Evolutionary conservation across 2,797 vertebrate species (phyloP).

Genomic region (Girardinus metallicus): DNA sequence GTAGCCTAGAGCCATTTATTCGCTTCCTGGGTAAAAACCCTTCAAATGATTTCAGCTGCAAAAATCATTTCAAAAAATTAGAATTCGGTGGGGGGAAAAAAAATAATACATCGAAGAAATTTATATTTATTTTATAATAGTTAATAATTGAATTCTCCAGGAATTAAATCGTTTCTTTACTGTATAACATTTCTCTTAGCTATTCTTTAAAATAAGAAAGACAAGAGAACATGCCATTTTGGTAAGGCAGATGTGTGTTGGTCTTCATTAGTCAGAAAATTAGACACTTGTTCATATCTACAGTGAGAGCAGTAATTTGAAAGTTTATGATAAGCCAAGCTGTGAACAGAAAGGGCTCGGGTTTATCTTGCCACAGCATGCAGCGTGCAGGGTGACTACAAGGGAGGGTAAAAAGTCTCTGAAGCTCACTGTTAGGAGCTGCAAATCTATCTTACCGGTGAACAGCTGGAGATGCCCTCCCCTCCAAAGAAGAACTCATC

Average conservation of each 20-base stretch:
- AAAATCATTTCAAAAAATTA: too few species aligned
- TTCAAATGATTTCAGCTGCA: background rate
- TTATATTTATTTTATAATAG: too few species aligned
- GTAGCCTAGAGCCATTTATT: background rate
- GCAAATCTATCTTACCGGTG: conserved; percentile 85
- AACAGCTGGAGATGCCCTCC: conserved; percentile 93
- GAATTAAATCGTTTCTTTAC: background rate
- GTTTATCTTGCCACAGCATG: background rate
- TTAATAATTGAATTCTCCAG: background rate
- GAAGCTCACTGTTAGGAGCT: background rate
- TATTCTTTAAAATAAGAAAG: background rate
- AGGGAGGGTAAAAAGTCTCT: background rate
- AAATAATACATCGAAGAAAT: too few species aligned
- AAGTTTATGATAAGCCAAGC: background rate
- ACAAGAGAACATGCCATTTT: background rate
- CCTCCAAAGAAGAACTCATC: conserved; percentile 98
- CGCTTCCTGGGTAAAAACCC: background rate
- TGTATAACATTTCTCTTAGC: background rate
- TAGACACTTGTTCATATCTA: background rate
- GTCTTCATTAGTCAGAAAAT: background rate
- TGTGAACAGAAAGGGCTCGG: background rate
- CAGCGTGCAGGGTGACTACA: background rate
- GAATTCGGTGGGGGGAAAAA: too few species aligned
- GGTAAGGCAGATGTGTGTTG: background rate
- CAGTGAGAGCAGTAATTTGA: background rate